These are phyloP conservation scores for Rhyacophila brunnea DNA, from an alignment of 1,140 invertebrate genomes.

Conservation along the genomic window DNA sequence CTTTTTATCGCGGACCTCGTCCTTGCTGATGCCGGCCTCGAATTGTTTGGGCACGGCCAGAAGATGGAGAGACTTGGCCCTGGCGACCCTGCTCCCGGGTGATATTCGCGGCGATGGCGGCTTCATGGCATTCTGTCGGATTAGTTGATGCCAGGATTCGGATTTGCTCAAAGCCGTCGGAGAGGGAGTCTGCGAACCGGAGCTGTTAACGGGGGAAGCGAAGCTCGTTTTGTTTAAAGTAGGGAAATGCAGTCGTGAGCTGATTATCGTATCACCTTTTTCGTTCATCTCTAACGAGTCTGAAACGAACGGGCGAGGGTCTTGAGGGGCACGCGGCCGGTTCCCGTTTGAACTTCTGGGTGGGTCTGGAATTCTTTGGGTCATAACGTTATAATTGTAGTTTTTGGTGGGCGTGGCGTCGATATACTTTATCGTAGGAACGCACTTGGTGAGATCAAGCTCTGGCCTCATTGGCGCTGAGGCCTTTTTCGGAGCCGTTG, in stretches of 20 bases:
- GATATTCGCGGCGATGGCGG: conserved; percentile 41
- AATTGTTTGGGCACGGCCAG: conserved; percentile 71
- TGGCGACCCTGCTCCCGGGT: conserved; percentile 49
- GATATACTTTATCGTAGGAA: conserved; percentile 29
- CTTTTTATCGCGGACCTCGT: conserved; percentile 71
- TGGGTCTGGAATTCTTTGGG: conserved; percentile 5
- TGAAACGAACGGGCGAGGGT: conserved; percentile 29
- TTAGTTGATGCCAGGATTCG: conserved; percentile 75
- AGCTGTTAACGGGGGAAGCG: conserved; percentile 41
- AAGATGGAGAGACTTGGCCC: conserved; percentile 71
- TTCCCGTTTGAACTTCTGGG: neutral
- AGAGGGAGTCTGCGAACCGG: conserved; percentile 42
- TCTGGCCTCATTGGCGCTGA: neutral
- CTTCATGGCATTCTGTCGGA: conserved; percentile 40
- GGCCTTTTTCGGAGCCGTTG: neutral
- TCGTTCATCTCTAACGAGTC: conserved; percentile 42
- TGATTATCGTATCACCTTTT: conserved; percentile 45
- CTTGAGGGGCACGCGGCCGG: neutral
- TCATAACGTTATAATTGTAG: conserved; percentile 6
- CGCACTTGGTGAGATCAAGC: neutral
- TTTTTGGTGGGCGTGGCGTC: conserved; percentile 15
- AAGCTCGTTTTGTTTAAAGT: conserved; percentile 35
- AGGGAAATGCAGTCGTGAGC: conserved; percentile 48
- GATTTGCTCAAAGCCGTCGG: conserved; percentile 64
- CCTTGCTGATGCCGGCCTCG: conserved; percentile 72